A percentile compares a stretch with the other conserved stretches of the same genome.
phyloP scores from a whole-genome alignment of 2,797 vertebrate species.

The Atherinosoma microstoma region DNA sequence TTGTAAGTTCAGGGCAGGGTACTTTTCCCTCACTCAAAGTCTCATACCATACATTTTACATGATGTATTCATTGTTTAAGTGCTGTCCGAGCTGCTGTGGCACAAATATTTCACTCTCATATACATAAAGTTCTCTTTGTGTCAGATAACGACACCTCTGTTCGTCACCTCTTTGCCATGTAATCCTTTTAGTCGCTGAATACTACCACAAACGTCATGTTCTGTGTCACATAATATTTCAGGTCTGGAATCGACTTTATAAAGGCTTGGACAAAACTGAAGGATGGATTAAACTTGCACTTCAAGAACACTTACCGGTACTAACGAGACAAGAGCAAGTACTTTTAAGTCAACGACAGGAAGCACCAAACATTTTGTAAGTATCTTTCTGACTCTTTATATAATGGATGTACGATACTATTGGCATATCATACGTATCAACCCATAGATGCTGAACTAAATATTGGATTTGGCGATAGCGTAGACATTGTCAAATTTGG shows the following conservation, averaged over 20 bases:
- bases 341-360: neutral
- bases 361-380: constrained; percentile 26
- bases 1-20: constrained; percentile 9
- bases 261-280: constrained; percentile 15
- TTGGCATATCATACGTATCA: neutral
- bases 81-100: neutral
- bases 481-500: neutral
- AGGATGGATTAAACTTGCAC: neutral
- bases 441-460: neutral
- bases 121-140: constrained; percentile 47
- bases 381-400: constrained; percentile 7
- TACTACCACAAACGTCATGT: neutral
- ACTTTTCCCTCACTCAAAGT: constrained; percentile 13
- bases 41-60: constrained; percentile 18
- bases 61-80: constrained; percentile 1
- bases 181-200: neutral
- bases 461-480: too few relatives aligned
- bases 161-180: constrained; percentile 43
- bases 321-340: neutral
- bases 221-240: constrained; percentile 21
- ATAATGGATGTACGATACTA: too few relatives aligned
- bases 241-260: constrained; percentile 23
- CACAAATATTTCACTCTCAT: constrained; percentile 8
- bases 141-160: neutral
- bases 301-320: neutral